Evolutionary conservation across 2,888 invertebrate species (phyloP).

Genomic region (Antitype chi): DNA sequence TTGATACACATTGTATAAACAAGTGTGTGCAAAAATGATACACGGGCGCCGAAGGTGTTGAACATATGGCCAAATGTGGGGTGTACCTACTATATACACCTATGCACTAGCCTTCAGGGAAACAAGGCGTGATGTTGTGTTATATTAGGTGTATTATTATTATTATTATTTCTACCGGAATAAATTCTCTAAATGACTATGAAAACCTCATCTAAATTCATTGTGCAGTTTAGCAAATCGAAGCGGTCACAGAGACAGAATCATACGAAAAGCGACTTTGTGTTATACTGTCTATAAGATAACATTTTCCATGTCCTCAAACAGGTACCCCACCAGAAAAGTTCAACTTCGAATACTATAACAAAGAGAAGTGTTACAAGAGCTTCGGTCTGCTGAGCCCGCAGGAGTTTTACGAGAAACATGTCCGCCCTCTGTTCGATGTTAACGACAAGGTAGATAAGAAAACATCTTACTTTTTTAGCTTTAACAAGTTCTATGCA

Average conservation of each 20-base stretch:
- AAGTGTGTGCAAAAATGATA: too few species aligned
- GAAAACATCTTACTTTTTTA: not conserved
- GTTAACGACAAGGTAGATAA: slow-evolving; percentile 94
- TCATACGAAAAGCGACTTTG: not conserved
- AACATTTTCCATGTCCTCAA: not conserved
- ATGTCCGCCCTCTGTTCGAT: slow-evolving; percentile 94
- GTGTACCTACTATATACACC: too few species aligned
- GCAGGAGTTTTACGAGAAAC: slow-evolving; percentile 94
- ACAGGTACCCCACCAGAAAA: slow-evolving; percentile 93
- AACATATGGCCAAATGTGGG: too few species aligned
- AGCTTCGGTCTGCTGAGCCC: slow-evolving; percentile 94
- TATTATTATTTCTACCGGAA: not conserved
- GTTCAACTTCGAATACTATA: slow-evolving; percentile 96
- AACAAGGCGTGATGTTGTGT: too few species aligned
- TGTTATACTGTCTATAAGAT: not conserved
- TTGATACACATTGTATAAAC: too few species aligned
- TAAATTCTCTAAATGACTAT: not conserved
- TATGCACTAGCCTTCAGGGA: too few species aligned
- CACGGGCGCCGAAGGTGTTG: too few species aligned
- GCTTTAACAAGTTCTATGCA: not conserved
- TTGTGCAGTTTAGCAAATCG: not conserved
- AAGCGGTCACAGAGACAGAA: not conserved
- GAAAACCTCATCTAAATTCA: not conserved
- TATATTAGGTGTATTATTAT: too few species aligned
- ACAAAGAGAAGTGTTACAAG: slow-evolving; percentile 94